Conservation (phyloP, 1,140 invertebrate genomes). For the Oppia nitens region DNA sequence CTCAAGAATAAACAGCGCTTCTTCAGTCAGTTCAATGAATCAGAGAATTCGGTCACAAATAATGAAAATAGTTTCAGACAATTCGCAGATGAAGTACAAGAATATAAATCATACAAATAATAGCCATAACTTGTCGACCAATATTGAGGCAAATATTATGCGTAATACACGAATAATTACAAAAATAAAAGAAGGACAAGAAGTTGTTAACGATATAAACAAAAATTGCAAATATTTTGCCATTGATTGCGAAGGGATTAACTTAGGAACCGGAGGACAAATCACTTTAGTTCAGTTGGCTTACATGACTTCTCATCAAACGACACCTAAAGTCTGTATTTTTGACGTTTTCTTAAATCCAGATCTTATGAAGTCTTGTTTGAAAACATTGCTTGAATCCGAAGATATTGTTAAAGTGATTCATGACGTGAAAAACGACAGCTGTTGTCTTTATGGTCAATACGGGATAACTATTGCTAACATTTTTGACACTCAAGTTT, state of each 20-base stretch:
- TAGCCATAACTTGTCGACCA: not conserved
- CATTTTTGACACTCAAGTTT: slow-evolving; percentile 91
- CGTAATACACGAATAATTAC: slow-evolving; percentile 19
- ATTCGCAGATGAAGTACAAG: slow-evolving; percentile 27
- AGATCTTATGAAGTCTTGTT: slow-evolving; percentile 54
- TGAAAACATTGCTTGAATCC: slow-evolving; percentile 62
- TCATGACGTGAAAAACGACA: slow-evolving; percentile 84
- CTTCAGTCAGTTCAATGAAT: slow-evolving; percentile 17
- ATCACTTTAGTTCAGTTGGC: slow-evolving; percentile 72
- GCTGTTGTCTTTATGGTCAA: slow-evolving; percentile 68
- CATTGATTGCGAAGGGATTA: slow-evolving; percentile 79
- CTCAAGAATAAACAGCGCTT: not conserved
- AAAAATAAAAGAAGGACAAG: slow-evolving; percentile 38
- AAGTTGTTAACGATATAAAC: slow-evolving; percentile 58
- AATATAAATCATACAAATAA: slow-evolving; percentile 4
- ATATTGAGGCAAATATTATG: slow-evolving; percentile 6
- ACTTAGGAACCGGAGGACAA: slow-evolving; percentile 46
- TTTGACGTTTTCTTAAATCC: slow-evolving; percentile 79
- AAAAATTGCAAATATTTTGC: slow-evolving; percentile 42
- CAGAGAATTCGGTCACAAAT: slow-evolving; percentile 22
- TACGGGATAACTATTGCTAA: slow-evolving; percentile 67
- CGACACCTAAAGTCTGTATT: slow-evolving; percentile 39
- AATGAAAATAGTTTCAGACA: slow-evolving; percentile 48
- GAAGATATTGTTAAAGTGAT: slow-evolving; percentile 73
- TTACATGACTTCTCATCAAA: slow-evolving; percentile 32